Evolutionary conservation across 1,140 invertebrate genomes (phyloP), one percentile per base, ranked within the genome.

Genomic region (Ceratina australensis): DNA sequence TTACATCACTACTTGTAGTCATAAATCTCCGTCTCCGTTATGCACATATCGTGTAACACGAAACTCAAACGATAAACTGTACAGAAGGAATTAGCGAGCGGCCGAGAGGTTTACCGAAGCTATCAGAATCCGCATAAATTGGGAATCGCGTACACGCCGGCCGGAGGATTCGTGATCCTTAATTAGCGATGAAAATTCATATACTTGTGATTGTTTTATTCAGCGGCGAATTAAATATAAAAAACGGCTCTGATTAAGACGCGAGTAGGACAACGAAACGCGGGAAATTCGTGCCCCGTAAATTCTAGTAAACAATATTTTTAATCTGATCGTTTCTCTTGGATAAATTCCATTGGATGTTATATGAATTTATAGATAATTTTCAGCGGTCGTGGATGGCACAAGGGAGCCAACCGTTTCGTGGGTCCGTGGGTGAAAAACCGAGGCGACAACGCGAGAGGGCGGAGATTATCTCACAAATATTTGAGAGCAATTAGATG

Each of bases 401-500:
- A 78, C 59, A 57, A 67, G 61, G 69, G 65, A 26, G 50, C 57
- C 33, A 33, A 12, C 15, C 7, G 33, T 65, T 69, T 54, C 61
- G 65, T 57, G 65, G 61, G 33, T 73, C 66, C 72, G 60, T 60
- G 56, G 71, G 74, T 57, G 64, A 86, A 87, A 85, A 86, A 83
- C 47, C 16, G 64, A 78, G 80, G 33, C 78, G 72, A 85, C 78
- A 76, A 57, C 71, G 52, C 83, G 81, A 79, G 61, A 49, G 24
- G 66, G 49, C 33, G 50, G 49, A 82, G 88, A 90, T 90, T 86
- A 90, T 89, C 88, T 87, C 59, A 86, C 88, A 90, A 90, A 90
- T 90, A 89, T 90, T 90, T 90, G 88, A 89, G 83, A 83, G 86
- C 87, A 90, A 90, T 90, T 90, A 90, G 88, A 79, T 90, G 88